Conservation (phyloP, 2,113 vertebrate genomes). For the zebrafish (Danio rerio) region GRCz12tu NC_133181.1:2527001-2527500, state of each 20-base stretch:
- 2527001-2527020: not conserved
- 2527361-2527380: not conserved
- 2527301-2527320: not conserved
- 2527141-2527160: not conserved
- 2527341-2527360: not conserved
- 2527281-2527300: not conserved
- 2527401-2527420: not conserved
- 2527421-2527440: not conserved
- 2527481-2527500: not conserved
- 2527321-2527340: not conserved
- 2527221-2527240: constrained; percentile 19
- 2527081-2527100: constrained; percentile 1
- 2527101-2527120: not conserved
- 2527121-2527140: constrained; percentile 7
- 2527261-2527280: not conserved
- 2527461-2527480: not conserved
- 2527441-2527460: not conserved
- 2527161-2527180: constrained; percentile 18
- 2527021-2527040: not conserved
- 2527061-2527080: not conserved
- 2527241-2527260: not conserved
- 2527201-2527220: constrained; percentile 6
- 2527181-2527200: not conserved
- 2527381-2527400: not conserved
- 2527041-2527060: not conserved